A percentile compares a stretch with the other conserved stretches of the same genome.
Evolutionary conservation across 1,140 invertebrate species (phyloP).

Genomic region (Drosophila quadrilineata): DNA sequence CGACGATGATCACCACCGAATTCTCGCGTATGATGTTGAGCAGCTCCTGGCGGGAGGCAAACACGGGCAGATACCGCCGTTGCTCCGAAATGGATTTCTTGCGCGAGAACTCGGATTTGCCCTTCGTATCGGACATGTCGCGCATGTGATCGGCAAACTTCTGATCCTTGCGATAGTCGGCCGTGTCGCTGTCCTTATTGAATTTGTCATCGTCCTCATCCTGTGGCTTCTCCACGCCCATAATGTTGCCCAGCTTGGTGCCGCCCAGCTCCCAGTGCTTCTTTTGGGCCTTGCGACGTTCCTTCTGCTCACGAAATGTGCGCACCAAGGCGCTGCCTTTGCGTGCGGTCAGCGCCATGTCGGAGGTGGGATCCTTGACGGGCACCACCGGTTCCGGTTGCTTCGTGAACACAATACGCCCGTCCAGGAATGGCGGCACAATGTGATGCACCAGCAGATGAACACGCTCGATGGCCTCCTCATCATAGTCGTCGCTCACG

Average conservation of each 20-base stretch:
- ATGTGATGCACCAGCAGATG: slow-evolving; percentile 99
- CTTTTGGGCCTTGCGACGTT: slow-evolving; percentile 96
- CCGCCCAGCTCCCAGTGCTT: slow-evolving; percentile 99
- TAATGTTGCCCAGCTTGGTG: slow-evolving; percentile 97
- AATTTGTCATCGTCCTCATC: slow-evolving; percentile 87
- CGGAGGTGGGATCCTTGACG: slow-evolving; percentile 96
- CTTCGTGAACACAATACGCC: slow-evolving; percentile 99
- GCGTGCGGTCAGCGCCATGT: slow-evolving; percentile 98
- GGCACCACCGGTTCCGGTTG: slow-evolving; percentile 97
- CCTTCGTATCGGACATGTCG: slow-evolving; percentile 82
- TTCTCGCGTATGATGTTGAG: slow-evolving; percentile 97
- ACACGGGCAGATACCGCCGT: slow-evolving; percentile 96
- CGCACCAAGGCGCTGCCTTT: slow-evolving; percentile 97
- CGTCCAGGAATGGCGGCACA: slow-evolving; percentile 99
- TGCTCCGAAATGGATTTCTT: slow-evolving; percentile 94
- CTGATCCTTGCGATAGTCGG: slow-evolving; percentile 92
- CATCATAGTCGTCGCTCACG: slow-evolving; percentile 95
- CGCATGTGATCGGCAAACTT: slow-evolving; percentile 98
- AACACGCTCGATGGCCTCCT: slow-evolving; percentile 94
- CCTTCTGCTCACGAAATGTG: slow-evolving; percentile 96
- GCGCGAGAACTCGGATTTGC: slow-evolving; percentile 94
- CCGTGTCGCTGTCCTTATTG: slow-evolving; percentile 84
- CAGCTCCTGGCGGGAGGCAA: slow-evolving; percentile 96
- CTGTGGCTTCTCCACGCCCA: slow-evolving; percentile 94
- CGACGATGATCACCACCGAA: slow-evolving; percentile 96